These are phyloP conservation scores for Cyclura pinguis DNA, from an alignment of 2,797 vertebrate genomes.

Conservation along the genomic window DNA sequence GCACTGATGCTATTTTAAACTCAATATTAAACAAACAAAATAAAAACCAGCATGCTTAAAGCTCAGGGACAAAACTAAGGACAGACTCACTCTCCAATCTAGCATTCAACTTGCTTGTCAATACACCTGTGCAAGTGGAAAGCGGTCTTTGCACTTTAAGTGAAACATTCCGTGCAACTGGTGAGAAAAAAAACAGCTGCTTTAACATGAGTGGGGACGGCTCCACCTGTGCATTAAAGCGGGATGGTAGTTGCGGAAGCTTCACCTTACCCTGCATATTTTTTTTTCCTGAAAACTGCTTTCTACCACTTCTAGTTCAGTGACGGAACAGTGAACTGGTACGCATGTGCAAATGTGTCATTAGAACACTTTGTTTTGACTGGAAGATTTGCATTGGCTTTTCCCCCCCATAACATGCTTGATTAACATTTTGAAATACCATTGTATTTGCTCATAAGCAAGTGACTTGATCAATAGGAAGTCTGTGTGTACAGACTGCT, in stretches of 20 bases:
- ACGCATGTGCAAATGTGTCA: neutral
- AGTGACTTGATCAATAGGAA: neutral
- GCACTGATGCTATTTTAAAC: neutral
- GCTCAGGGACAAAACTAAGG: neutral
- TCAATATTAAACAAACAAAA: neutral
- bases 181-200: neutral
- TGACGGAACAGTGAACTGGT: neutral
- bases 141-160: neutral
- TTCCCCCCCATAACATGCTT: neutral
- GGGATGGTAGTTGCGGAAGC: too few relatives aligned
- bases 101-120: neutral
- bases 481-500: slow-evolving; percentile 8
- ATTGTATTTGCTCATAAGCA: neutral
- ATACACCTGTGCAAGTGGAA: neutral
- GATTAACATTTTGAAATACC: neutral
- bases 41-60: neutral
- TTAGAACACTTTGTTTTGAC: neutral
- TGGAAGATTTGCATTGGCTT: neutral
- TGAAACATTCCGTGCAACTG: neutral
- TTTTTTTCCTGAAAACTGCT: neutral
- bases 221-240: neutral
- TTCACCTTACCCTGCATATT: neutral
- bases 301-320: slow-evolving; percentile 2
- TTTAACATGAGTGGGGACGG: neutral
- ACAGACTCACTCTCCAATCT: neutral